Evolutionary conservation across 2,113 vertebrate species (phyloP).

Genomic region (Pterocles gutturalis): DNA sequence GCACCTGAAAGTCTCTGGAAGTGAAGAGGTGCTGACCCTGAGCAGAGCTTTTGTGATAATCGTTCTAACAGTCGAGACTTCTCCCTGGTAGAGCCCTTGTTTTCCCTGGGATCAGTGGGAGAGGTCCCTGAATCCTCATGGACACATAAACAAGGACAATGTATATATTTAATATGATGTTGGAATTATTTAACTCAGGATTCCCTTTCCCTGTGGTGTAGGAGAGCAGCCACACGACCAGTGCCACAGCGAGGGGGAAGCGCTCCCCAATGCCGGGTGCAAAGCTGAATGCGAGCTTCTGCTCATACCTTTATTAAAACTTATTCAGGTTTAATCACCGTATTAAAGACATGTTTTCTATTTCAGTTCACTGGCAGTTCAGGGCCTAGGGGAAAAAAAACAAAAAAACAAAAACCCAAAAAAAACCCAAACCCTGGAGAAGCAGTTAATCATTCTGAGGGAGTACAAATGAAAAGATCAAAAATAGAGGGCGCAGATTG

Average conservation of each 20-base stretch:
- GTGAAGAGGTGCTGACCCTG: neutral
- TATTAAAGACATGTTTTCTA: neutral
- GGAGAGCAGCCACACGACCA: neutral
- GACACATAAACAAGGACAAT: neutral
- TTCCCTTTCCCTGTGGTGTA: neutral
- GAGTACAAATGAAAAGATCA: constrained; percentile 17
- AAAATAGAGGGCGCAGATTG: constrained; percentile 44
- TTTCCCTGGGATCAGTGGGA: rapidly evolving
- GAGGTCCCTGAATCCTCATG: neutral
- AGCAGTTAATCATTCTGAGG: constrained; percentile 21
- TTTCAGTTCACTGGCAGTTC: neutral
- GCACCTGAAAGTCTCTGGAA: neutral
- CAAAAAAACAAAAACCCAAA: too few relatives aligned
- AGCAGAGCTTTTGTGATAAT: neutral
- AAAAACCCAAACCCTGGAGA: neutral
- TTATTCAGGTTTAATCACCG: neutral
- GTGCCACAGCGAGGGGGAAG: neutral
- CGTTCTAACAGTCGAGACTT: neutral
- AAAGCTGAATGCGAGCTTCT: neutral
- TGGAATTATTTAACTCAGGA: neutral
- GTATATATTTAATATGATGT: neutral
- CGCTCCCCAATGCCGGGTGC: rapidly evolving
- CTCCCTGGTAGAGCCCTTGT: neutral
- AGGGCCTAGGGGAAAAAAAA: neutral
- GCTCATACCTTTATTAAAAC: neutral